These are phyloP conservation scores for Raja brachyura DNA, from an alignment of 2,113 vertebrate genomes.

Conservation along the genomic window DNA sequence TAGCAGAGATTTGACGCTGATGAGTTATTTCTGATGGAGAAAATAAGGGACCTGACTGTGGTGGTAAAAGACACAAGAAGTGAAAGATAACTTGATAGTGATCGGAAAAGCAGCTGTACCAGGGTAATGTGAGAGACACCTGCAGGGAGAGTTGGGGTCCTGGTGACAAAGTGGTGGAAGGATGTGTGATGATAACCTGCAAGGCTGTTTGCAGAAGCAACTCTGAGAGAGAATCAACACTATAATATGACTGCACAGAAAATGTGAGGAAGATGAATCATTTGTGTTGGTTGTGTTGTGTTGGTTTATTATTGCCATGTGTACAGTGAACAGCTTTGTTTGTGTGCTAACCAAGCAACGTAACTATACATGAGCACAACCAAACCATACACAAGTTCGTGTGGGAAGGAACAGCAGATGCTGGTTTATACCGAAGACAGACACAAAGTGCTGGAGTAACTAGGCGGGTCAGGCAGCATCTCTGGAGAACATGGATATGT, in stretches of 20 bases:
- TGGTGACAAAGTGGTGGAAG: neutral
- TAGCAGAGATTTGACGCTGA: neutral
- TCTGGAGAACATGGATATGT: too few relatives aligned
- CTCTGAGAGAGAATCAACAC: neutral
- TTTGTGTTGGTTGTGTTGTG: too few relatives aligned
- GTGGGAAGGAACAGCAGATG: too few relatives aligned
- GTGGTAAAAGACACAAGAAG: neutral
- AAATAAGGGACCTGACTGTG: neutral
- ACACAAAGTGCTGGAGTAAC: too few relatives aligned
- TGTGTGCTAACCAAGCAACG: too few relatives aligned
- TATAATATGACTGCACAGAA: neutral
- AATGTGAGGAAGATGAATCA: neutral
- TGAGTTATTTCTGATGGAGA: neutral
- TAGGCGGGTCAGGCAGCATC: too few relatives aligned
- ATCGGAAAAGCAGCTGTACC: neutral
- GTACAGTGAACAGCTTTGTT: too few relatives aligned
- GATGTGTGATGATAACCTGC: neutral
- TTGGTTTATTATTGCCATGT: too few relatives aligned
- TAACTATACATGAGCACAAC: too few relatives aligned
- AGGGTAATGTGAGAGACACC: neutral
- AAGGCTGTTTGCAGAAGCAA: neutral
- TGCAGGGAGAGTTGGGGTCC: neutral
- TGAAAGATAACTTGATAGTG: too few relatives aligned
- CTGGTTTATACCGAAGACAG: too few relatives aligned
- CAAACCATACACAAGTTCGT: too few relatives aligned